Conservation (phyloP, 2,888 invertebrate species). For the Rugalucina vietnamica region DNA sequence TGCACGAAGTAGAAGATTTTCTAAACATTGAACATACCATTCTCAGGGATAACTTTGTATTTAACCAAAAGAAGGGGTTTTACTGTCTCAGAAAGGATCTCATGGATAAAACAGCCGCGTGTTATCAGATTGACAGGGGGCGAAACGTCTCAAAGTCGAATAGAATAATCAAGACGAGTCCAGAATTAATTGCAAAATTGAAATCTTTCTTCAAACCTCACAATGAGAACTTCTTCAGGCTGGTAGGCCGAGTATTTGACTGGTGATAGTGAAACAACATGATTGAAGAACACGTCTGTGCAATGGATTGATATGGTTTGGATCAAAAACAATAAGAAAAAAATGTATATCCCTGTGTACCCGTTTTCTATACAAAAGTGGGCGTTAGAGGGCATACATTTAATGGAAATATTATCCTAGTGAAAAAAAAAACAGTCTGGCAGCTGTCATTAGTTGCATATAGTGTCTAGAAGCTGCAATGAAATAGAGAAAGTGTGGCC, state of each 20-base stretch:
- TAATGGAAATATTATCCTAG: too few relatives aligned
- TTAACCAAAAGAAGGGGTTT: slow-evolving; percentile 97
- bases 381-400: too few relatives aligned
- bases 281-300: too few relatives aligned
- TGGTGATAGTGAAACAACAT: too few relatives aligned
- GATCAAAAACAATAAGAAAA: too few relatives aligned
- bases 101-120: neutral
- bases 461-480: too few relatives aligned
- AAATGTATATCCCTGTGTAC: too few relatives aligned
- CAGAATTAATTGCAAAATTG: neutral
- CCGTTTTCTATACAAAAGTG: too few relatives aligned
- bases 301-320: too few relatives aligned
- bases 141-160: neutral
- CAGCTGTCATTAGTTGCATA: too few relatives aligned
- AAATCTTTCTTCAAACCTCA: neutral
- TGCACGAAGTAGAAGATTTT: slow-evolving; percentile 72
- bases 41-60: slow-evolving; percentile 92
- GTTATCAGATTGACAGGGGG: neutral
- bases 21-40: slow-evolving; percentile 67
- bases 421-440: too few relatives aligned
- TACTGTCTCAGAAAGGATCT: slow-evolving; percentile 87
- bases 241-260: neutral
- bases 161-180: neutral
- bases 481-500: too few relatives aligned
- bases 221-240: neutral